Evolutionary conservation across 1,140 invertebrate genomes (phyloP).

Genomic region (Drusus annulatus): DNA sequence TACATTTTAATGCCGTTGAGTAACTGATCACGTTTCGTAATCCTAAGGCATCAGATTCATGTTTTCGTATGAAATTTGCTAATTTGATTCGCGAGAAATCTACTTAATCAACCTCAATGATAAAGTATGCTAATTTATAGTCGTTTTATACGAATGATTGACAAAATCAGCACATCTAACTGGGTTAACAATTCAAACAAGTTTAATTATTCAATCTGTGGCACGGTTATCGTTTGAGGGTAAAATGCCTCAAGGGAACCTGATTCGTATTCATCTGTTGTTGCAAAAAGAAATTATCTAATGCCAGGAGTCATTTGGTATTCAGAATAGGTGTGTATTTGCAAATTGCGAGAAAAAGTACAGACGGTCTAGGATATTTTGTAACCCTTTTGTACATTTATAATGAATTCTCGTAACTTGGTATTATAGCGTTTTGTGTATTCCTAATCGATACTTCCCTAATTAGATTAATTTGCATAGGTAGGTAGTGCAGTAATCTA

Average conservation of each 20-base stretch:
- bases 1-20: no score
- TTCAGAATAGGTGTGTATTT: background rate
- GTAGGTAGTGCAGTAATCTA: no score
- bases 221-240: background rate
- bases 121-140: slow-evolving; percentile 20
- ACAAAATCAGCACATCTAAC: slow-evolving; percentile 12
- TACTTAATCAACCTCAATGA: background rate
- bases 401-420: background rate
- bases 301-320: slow-evolving; percentile 10
- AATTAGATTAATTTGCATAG: no score
- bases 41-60: background rate
- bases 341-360: background rate
- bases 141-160: slow-evolving; percentile 5
- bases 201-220: slow-evolving; percentile 12
- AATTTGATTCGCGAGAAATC: slow-evolving; percentile 11
- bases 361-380: background rate
- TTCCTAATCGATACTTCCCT: no score
- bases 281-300: slow-evolving; percentile 20
- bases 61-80: background rate
- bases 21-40: no score
- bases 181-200: slow-evolving; percentile 16
- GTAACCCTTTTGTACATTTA: background rate
- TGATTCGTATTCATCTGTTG: background rate
- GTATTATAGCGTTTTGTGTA: no score
- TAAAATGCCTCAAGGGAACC: background rate